phyloP scores from a whole-genome alignment of 1,140 invertebrate genomes.

The Nylanderia fulva region DNA sequence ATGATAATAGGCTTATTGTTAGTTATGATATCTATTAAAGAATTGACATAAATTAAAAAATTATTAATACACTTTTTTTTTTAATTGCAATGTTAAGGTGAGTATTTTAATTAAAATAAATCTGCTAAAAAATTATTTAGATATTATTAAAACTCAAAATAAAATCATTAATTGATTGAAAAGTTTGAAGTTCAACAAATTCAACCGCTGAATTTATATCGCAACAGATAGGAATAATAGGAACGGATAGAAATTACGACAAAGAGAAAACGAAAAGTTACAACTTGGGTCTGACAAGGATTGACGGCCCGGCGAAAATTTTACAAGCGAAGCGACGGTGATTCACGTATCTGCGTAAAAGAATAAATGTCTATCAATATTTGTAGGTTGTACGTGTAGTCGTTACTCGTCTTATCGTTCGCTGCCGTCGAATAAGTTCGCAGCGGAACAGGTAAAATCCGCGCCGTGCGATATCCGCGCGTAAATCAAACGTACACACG shows the following conservation, averaged over 20 bases:
- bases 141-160: background rate
- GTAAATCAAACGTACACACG: slow-evolving; percentile 50
- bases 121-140: background rate
- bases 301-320: slow-evolving; percentile 22
- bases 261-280: background rate
- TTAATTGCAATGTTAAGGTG: too few species aligned
- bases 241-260: background rate
- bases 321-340: slow-evolving; percentile 12
- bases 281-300: background rate
- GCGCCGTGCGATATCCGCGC: slow-evolving; percentile 33
- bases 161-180: background rate
- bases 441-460: slow-evolving; percentile 39
- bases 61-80: background rate
- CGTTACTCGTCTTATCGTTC: slow-evolving; percentile 46
- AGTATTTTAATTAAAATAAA: background rate
- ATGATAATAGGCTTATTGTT: too few species aligned
- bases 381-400: slow-evolving; percentile 68
- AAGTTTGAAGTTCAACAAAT: background rate
- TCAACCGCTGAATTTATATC: background rate
- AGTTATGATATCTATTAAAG: background rate
- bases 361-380: slow-evolving; percentile 65
- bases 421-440: slow-evolving; percentile 65
- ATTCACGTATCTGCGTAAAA: slow-evolving; percentile 39
- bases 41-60: slow-evolving; percentile 2
- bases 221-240: background rate